phyloP scores from a whole-genome alignment of 1,140 invertebrate species.

The Chymomyza costata region DNA sequence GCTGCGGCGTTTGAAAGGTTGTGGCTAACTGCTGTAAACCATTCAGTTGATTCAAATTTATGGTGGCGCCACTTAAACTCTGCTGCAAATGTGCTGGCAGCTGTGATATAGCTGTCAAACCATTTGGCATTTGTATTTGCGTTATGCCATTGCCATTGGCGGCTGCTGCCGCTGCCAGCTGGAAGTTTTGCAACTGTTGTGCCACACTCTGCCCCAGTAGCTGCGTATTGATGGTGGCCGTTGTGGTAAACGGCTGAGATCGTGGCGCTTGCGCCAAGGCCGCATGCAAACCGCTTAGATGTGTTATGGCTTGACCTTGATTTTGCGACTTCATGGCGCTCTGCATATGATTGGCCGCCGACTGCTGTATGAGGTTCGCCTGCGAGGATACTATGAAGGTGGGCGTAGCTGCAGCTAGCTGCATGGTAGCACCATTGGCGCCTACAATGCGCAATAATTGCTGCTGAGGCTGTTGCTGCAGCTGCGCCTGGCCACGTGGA shows the following conservation, averaged over 20 bases:
- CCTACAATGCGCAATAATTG: constrained; percentile 77
- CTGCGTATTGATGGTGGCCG: constrained; percentile 70
- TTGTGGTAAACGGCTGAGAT: constrained; percentile 73
- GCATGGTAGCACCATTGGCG: constrained; percentile 76
- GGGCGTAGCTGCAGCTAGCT: constrained; percentile 72
- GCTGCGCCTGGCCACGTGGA: constrained; percentile 60
- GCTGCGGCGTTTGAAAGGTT: constrained; percentile 67
- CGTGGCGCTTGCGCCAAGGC: constrained; percentile 64
- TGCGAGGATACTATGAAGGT: constrained; percentile 75
- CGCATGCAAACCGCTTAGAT: constrained; percentile 66
- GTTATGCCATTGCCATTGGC: constrained; percentile 53
- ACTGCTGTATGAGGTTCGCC: constrained; percentile 74
- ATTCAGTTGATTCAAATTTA: constrained; percentile 70
- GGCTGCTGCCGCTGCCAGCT: constrained; percentile 59
- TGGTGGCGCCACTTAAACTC: constrained; percentile 60
- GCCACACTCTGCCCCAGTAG: constrained; percentile 68
- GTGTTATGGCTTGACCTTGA: constrained; percentile 45
- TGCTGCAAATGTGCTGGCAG: constrained; percentile 70
- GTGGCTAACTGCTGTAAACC: constrained; percentile 68
- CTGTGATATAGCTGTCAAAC: constrained; percentile 66
- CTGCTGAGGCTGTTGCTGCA: constrained; percentile 75
- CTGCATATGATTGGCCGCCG: constrained; percentile 53
- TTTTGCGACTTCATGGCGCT: constrained; percentile 58
- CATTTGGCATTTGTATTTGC: constrained; percentile 75
- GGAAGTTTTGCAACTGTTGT: constrained; percentile 68